Conservation (phyloP, 2,888 invertebrate species). For the Harpalus rufipes region DNA sequence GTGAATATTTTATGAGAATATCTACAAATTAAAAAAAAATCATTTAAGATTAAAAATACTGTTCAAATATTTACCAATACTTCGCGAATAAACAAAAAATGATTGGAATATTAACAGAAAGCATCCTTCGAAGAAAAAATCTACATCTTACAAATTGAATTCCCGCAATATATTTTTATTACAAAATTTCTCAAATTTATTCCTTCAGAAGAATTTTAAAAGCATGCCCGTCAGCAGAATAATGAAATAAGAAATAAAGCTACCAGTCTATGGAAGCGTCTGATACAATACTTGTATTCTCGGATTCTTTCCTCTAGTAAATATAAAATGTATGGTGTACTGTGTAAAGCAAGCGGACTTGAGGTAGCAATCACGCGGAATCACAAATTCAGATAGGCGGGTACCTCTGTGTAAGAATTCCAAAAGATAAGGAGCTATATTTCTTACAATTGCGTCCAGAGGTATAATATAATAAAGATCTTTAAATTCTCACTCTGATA, state of each 20-base stretch:
- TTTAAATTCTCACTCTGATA: too few relatives aligned
- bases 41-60: too few relatives aligned
- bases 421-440: not conserved
- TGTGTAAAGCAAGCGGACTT: not conserved
- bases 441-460: too few relatives aligned
- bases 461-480: too few relatives aligned
- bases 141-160: not conserved
- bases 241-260: not conserved
- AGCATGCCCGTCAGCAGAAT: not conserved
- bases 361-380: not conserved
- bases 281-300: not conserved
- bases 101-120: not conserved
- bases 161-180: not conserved
- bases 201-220: not conserved
- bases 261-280: not conserved
- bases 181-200: not conserved
- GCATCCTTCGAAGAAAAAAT: not conserved
- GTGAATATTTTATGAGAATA: too few relatives aligned
- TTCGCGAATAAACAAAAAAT: not conserved
- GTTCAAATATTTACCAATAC: not conserved
- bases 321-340: not conserved
- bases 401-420: not conserved
- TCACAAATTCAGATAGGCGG: not conserved
- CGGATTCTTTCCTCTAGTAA: not conserved
- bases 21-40: too few relatives aligned